Base-by-base conservation (phyloP, 2,888 invertebrate genomes). In the Plutella xylostella region DNA sequence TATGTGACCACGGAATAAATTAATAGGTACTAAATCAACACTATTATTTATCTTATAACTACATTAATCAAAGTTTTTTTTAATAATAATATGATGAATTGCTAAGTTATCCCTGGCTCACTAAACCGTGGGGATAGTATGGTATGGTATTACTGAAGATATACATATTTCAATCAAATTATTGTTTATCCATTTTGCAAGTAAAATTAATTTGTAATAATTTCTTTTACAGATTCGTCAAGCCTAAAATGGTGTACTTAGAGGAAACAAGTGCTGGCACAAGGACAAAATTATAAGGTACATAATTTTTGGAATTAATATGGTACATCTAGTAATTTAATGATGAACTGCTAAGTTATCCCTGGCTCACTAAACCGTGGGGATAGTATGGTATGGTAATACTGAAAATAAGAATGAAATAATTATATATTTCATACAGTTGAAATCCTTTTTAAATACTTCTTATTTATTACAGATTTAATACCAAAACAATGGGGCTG, bases 311-410 rank as follows among this genome's bases (percentile, higher is more conserved):
- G 22, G 6, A 6, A 22, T 22, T 6, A 9, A 22, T 5, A 22
- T 6, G 35, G 3, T 12, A 15, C 15, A n/a, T 11, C 19, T 22
- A 22, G 14, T 21, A 21, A 5, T 9, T 22, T 25, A 51, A 64
- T 72, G 69, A 72, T 72, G 71, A 72, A 55, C 55, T 53, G 61
- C 19, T 66, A 60, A 65, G 72, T 72, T 72, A 72, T 72, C 72
- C 72, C 72, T 72, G 71, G 61, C 70, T 72, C 65, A 72, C 70
- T 53, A 60, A 68, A 51, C 51, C 70, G 42, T 71, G 69, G 68
- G 62, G 71, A 60, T 43, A 57, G 45, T 60, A 67, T 71, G 72
- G 71, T 72, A 67, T 50, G 48, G 46, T 52, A 43, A 43, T 15
- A 31, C 25, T 21, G 20, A 28, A 20, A 41, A 11, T 6, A 28